Percentiles rank a stretch among this genome's conserved stretches.
phyloP scores from a whole-genome alignment of 2,797 vertebrate species.

The Artibeus jamaicensis region DNA sequence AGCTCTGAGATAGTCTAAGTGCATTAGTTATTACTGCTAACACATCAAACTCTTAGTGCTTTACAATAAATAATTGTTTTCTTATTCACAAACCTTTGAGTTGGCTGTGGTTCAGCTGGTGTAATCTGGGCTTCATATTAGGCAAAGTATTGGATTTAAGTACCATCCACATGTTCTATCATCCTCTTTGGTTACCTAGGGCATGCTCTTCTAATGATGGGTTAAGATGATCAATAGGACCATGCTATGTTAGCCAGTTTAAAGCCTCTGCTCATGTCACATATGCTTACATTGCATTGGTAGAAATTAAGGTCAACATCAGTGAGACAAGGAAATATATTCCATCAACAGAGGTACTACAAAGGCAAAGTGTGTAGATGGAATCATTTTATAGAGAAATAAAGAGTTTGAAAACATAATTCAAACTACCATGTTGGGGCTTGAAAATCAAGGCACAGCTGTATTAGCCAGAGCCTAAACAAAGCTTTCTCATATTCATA shows the following conservation, averaged over 20 bases:
- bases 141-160: neutral
- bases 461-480: neutral
- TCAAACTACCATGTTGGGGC: neutral
- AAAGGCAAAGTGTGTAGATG: neutral
- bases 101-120: neutral
- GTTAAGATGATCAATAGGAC: neutral
- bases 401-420: neutral
- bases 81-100: neutral
- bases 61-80: neutral
- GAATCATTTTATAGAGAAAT: neutral
- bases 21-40: neutral
- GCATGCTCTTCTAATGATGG: neutral
- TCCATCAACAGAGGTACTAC: neutral
- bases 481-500: neutral
- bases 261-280: neutral
- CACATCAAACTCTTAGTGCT: neutral
- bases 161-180: neutral
- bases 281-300: neutral
- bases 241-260: neutral
- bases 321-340: neutral
- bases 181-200: neutral
- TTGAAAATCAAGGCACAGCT: neutral
- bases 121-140: neutral
- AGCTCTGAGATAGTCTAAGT: neutral
- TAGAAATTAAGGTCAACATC: neutral